Percentiles rank a stretch among this genome's conserved stretches.
Conservation (phyloP, 2,113 vertebrate genomes). For the Oriolus oriolus region DNA sequence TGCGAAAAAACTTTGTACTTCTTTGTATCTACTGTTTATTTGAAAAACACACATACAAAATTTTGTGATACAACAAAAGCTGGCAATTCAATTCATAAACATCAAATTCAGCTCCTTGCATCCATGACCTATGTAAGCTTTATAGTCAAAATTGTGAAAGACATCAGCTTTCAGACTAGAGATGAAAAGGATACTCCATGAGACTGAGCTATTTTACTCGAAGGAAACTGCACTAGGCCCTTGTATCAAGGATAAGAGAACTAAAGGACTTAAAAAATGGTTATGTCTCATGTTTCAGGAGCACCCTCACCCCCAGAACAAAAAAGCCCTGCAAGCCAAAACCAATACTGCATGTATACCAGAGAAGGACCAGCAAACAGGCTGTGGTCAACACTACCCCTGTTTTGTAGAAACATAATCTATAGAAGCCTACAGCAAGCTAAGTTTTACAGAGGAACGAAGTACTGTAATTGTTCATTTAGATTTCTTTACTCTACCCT, state of each 20-base stretch:
- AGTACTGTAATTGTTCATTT: background rate
- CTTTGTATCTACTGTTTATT: background rate
- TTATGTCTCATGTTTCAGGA: background rate
- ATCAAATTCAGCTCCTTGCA: background rate
- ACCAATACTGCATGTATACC: background rate
- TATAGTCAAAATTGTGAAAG: background rate
- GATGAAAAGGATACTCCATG: background rate
- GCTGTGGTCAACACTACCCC: background rate
- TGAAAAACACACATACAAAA: background rate
- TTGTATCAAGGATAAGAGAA: background rate
- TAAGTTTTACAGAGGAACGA: background rate
- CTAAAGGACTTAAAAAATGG: background rate
- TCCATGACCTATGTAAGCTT: background rate
- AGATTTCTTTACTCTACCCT: background rate
- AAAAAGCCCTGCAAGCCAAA: background rate
- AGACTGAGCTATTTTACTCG: background rate
- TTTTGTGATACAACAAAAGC: background rate
- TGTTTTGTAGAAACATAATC: background rate
- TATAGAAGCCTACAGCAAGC: background rate
- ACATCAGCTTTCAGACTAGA: background rate
- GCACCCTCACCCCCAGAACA: rapidly evolving
- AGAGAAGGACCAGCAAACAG: background rate
- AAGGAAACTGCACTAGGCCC: background rate
- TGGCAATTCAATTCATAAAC: background rate
- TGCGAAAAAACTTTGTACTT: background rate